Evolutionary conservation across 2,888 invertebrate genomes (phyloP), one percentile per base, ranked within the genome.

Genomic region (Volucella bombylans): DNA sequence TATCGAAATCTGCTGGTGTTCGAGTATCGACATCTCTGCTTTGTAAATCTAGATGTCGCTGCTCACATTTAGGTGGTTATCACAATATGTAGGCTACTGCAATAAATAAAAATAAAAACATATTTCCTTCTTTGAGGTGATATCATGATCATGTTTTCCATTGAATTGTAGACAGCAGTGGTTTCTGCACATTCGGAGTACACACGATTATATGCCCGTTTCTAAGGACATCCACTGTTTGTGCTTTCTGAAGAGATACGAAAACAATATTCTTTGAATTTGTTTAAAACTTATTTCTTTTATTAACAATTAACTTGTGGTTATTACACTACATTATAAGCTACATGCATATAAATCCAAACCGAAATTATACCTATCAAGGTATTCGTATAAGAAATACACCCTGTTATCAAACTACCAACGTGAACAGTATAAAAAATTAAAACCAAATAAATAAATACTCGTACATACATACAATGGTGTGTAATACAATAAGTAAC

Each of bases 381-480:
- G n/a, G 52, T 65, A 65, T 18, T 10, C 11, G 39, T 31, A 31
- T 54, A 10, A 54, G 11, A 9, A 4, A 23, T 31, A 14, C 10
- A 54, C 31, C 31, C 6, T 31, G 23, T 45, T 64, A 4, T 43
- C 43, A n/a, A 62, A 62, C 59, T 45, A 52, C 43, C 12, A 61
- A 62, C 62, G 47, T 61, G 67, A 52, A 57, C 43, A 47, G 49
- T 78, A 38, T 11, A 55, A 55, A 55, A 45, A 69, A 47, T 39
- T 38, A 69, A 43, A 54, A 77, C 39, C 52, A 47, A 23, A 45
- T 10, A 72, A 67, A 73, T 67, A 73, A 80, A 73, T 68, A 68
- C 10, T n/a, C 18, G 59, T 57, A 73, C 14, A 47, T 54, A 59
- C 12, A 65, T 57, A 54, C 54, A 59, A 54, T 55, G 71, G 52